Base-by-base conservation (phyloP, 2,888 invertebrate genomes). In the Drosophila prolongata region DNA sequence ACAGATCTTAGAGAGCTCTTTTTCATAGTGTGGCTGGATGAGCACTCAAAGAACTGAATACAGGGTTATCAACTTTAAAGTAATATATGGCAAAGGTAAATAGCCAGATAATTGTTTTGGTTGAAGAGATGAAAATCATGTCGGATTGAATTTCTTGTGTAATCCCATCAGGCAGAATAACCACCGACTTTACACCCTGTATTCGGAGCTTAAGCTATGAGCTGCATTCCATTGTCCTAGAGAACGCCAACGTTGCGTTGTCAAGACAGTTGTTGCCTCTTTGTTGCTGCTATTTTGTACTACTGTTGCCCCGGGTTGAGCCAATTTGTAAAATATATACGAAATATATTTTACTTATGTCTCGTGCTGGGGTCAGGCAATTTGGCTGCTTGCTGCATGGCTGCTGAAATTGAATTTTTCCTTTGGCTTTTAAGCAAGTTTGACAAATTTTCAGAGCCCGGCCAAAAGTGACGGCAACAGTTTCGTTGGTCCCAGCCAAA, bases 241-340 rank as follows among this genome's bases (percentile, higher is more conserved):
- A 79, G 67, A 64, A 55, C 65, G 55, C 27, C 73, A 56, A 49
- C 44, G 74, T 70, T 67, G 58, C 60, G 70, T 81, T 85, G 82
- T 79, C 77, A 80, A 75, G 83, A 78, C 67, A 71, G 67, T 80
- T 65, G 53, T 71, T 67, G 53, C 43, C 64, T 54, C 58, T 59
- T 64, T 76, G 58, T 70, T 67, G 53, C 50, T 71, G 57, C 54
- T 66, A 55, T 53, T 67, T 47, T 66, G 38, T 52, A 64, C 62
- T 24, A 58, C 60, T 67, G 54, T 65, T 81, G 80, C 62, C 71
- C 73, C 69, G 62, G 59, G 73, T 69, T 75, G 64, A 79, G 82
- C 79, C 83, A 84, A 84, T 84, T 84, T 84, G 79, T 85, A 82
- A 85, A 81, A 87, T 79, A 87, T 74, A 87, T 74, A 87, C 72